phyloP scores from a whole-genome alignment of 2,888 invertebrate genomes.

The Hecatera dysodea region DNA sequence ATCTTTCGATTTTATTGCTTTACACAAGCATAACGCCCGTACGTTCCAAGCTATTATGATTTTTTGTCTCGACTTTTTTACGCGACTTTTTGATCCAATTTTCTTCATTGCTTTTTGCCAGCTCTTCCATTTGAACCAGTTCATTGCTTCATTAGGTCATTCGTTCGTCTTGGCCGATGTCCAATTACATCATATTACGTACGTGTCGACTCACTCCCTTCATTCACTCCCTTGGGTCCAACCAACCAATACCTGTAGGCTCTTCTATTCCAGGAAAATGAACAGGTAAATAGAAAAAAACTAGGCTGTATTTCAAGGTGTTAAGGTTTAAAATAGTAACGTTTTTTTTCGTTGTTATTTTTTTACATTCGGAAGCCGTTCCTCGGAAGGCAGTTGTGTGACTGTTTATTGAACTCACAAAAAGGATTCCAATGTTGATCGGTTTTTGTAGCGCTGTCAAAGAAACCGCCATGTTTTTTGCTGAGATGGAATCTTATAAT shows the following conservation, averaged over 20 bases:
- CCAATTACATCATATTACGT: conserved; percentile 52
- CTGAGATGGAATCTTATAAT: conserved; percentile 66
- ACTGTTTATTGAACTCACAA: conserved; percentile 80
- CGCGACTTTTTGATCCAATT: conserved; percentile 5
- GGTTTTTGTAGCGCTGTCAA: conserved; percentile 74
- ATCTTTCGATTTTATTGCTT: conserved; percentile 25
- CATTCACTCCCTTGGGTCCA: conserved; percentile 66
- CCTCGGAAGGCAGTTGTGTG: conserved; percentile 73
- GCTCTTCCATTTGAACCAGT: conserved; percentile 26
- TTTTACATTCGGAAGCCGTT: conserved; percentile 79
- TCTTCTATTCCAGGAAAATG: conserved; percentile 62
- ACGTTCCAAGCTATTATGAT: background rate
- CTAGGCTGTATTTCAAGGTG: conserved; percentile 33
- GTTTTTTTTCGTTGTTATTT: conserved; percentile 64
- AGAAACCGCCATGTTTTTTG: conserved; percentile 76
- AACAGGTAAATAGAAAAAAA: conserved; percentile 39
- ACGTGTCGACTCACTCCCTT: conserved; percentile 66
- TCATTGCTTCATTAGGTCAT: conserved; percentile 42
- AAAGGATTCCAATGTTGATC: conserved; percentile 84
- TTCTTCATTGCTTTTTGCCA: conserved; percentile 32
- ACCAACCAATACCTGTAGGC: conserved; percentile 51
- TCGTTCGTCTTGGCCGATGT: conserved; percentile 20
- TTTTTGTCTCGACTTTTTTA: conserved; percentile 10
- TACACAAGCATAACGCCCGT: background rate
- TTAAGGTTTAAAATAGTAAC: conserved; percentile 47